A percentile compares a stretch with the other conserved stretches of the same genome.
Conservation (phyloP, 2,113 vertebrate genomes). For the Laterallus jamaicensis region DNA sequence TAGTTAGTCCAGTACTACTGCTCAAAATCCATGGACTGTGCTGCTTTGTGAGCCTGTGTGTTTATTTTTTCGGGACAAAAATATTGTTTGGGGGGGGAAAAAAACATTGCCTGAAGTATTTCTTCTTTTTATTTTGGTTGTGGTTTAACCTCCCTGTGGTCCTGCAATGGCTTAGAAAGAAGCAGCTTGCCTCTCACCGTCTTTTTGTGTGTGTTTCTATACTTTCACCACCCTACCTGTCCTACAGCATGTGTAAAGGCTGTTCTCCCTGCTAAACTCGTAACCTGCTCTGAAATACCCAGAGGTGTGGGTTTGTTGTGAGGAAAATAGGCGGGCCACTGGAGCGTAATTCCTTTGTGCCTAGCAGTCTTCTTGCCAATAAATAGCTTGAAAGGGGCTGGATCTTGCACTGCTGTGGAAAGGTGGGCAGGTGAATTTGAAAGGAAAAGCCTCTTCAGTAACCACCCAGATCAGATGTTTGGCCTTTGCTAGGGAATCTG, state of each 20-base stretch:
- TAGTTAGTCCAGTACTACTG: background rate
- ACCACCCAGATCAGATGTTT: background rate
- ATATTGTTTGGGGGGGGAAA: background rate
- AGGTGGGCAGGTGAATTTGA: background rate
- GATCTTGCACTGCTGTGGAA: background rate
- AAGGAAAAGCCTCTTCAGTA: background rate
- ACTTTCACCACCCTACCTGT: background rate
- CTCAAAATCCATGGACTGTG: background rate
- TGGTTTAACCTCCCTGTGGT: background rate
- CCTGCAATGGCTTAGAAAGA: background rate
- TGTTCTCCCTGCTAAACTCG: background rate
- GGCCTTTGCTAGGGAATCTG: background rate
- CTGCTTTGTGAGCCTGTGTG: background rate
- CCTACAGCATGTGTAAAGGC: background rate
- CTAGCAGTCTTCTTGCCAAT: background rate
- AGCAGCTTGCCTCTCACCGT: background rate
- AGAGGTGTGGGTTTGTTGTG: background rate
- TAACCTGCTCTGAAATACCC: fast-evolving
- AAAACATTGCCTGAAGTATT: background rate
- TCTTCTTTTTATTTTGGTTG: background rate
- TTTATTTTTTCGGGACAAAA: background rate
- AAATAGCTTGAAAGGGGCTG: background rate
- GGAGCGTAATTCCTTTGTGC: background rate
- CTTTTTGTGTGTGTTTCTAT: background rate
- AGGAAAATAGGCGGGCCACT: background rate